Evolutionary conservation across 1,140 invertebrate species (phyloP), one percentile per base, ranked within the genome.

Genomic region (Idris sp.): DNA sequence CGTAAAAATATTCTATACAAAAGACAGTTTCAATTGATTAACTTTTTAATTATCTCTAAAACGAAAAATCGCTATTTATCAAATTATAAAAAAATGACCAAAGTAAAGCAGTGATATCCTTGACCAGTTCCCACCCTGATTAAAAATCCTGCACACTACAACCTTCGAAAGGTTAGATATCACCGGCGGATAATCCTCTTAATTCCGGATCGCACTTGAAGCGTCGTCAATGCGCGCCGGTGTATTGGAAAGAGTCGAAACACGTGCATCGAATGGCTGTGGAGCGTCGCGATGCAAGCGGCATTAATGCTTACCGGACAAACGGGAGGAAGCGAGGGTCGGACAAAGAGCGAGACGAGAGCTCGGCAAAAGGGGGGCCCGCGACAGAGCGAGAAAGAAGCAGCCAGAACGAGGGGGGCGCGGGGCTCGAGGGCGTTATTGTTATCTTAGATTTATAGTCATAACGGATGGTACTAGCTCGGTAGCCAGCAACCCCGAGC

Each of bases 211-310:
- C 40, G 49, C 62, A 61, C 56, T 62, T 64, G 44, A 49, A 19
- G 38, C 30, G 16, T 65, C 68, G 79, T 80, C 74, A 78, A 82
- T 82, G 76, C 53, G 68, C 48, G 71, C 68, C 56, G 36, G 49
- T n/a, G n/a, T 59, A 68, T 67, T 58, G 71, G 61, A 64, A 74
- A 74, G 56, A 62, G 64, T 61, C 69, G 78, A 72, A 77, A 69
- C 84, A 84, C 82, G 83, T 85, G 83, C 81, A 71, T 83, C 71
- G 78, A 86, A 86, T 84, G 78, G 81, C 72, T 76, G 49, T 64
- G 49, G 74, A 79, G 71, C 44, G 71, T 59, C 68, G 62, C 72
- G 67, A 78, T 73, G 75, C 76, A 69, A 74, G 67, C 74, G 74
- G 76, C 76, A 81, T 81, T 83, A 83, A 83, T 81, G 80, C 73